phyloP scores from a whole-genome alignment of 92 coral and sea anemone genomes.

The Parazoanthus atlanticus region DNA sequence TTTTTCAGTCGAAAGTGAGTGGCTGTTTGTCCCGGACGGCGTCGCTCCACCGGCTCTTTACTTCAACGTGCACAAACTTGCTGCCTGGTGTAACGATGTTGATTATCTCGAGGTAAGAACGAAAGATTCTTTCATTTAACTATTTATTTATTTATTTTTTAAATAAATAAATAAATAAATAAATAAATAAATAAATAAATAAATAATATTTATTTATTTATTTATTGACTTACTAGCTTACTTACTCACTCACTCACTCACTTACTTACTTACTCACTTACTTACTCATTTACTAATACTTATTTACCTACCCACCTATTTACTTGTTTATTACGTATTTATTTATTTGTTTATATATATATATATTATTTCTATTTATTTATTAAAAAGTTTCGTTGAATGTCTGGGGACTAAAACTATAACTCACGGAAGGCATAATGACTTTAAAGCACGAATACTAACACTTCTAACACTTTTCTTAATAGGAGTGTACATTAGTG shows the following conservation, averaged over 20 bases:
- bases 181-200: too few relatives aligned
- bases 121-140: not conserved
- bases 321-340: not conserved
- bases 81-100: conserved; percentile 78
- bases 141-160: too few relatives aligned
- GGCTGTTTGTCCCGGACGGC: conserved; percentile 80
- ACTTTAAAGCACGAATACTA: not conserved
- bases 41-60: conserved; percentile 80
- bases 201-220: too few relatives aligned
- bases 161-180: too few relatives aligned
- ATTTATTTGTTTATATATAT: not conserved
- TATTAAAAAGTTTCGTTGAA: too few relatives aligned
- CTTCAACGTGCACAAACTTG: conserved; percentile 71
- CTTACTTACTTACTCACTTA: too few relatives aligned
- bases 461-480: not conserved
- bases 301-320: not conserved
- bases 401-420: too few relatives aligned
- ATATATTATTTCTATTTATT: too few relatives aligned
- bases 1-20: conserved; percentile 78
- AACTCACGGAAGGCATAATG: too few relatives aligned
- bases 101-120: conserved; percentile 84
- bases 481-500: conserved; percentile 66
- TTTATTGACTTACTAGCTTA: too few relatives aligned
- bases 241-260: too few relatives aligned
- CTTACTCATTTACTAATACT: too few relatives aligned